Evolutionary conservation across 2,888 invertebrate species (phyloP).

Genomic region (Lacanobia wlatinum): DNA sequence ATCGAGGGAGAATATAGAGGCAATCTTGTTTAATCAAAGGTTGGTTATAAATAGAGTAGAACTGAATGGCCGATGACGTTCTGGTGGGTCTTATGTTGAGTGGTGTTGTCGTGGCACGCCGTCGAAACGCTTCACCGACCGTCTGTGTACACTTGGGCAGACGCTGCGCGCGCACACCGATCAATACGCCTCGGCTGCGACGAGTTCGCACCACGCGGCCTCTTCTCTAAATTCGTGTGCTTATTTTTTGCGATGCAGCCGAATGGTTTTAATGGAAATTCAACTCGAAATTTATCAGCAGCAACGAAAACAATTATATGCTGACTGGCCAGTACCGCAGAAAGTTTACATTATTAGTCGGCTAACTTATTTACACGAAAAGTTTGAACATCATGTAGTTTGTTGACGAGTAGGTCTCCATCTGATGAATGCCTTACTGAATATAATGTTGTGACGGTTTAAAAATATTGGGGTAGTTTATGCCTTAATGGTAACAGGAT

Average conservation of each 20-base stretch:
- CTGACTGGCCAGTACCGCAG: slow-evolving; percentile 56
- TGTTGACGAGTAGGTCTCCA: slow-evolving; percentile 60
- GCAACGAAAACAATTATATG: slow-evolving; percentile 70
- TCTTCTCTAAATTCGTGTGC: slow-evolving; percentile 84
- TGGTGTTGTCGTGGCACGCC: slow-evolving; percentile 83
- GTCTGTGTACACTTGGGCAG: slow-evolving; percentile 87
- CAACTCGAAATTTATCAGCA: slow-evolving; percentile 69
- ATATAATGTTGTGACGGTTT: slow-evolving; percentile 58
- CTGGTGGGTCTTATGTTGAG: slow-evolving; percentile 82
- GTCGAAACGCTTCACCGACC: slow-evolving; percentile 82
- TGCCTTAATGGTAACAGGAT: slow-evolving; percentile 66
- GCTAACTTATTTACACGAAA: slow-evolving; percentile 69
- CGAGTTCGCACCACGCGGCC: slow-evolving; percentile 85
- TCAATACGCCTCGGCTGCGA: slow-evolving; percentile 87
- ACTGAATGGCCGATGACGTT: slow-evolving; percentile 81
- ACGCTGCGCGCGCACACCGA: slow-evolving; percentile 89
- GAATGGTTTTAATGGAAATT: slow-evolving; percentile 76
- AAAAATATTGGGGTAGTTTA: slow-evolving; percentile 62
- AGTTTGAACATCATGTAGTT: slow-evolving; percentile 69
- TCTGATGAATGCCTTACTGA: slow-evolving; percentile 52
- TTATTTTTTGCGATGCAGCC: slow-evolving; percentile 82
- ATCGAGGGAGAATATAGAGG: slow-evolving; percentile 4
- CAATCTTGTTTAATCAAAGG: slow-evolving; percentile 33
- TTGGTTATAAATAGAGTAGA: slow-evolving; percentile 53
- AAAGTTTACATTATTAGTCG: slow-evolving; percentile 62